Base-by-base conservation (phyloP, 2,113 vertebrate genomes). In the Lepus americanus region DNA sequence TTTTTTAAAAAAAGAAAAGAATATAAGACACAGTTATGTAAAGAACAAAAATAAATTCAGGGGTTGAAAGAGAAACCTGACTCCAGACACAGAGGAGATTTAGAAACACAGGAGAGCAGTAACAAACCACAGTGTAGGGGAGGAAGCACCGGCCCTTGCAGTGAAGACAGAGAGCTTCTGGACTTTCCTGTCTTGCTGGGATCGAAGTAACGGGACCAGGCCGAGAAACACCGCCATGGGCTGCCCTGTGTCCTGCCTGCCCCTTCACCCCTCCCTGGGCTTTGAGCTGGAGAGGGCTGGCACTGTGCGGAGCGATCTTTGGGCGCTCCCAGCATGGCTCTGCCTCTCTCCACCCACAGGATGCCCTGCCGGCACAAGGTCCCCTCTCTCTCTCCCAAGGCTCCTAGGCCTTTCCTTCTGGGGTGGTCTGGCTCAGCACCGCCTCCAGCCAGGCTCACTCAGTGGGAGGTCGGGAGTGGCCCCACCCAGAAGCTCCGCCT, bases 381-480 rank as follows among this genome's bases (percentile, higher is more conserved):
- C 64, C 4, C 17, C 11, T 88, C 53, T 39, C 11, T 11, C 53
- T 90, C 59, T 86, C 33, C 66, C 29, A 6, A 5, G 27, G 44
- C 90, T 78, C 61, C 27, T n/a, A 90, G 80, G 61, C 63, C 25
- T 49, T 78, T 84, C 67, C 39, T 94, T 20, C 72, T n/a, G 59
- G 90, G 67, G 44, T 49, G 73, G 87, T 36, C 12, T 0, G 22
- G 27, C 77, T 91, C 63, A 79, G 74, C n/a, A 22, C 31, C 51
- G n/a, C 33, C 70, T 72, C 61, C 51, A 89, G 74, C 44, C 63
- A 74, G 31, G 8, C 87, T 93, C 20, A 27, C 90, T 72, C 87
- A 33, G 53, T 94, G 95, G 94, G 90, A 94, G 90, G 85, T 97
- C 25, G 3, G 31, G 44, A 67, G 22, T 13, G 0, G 74, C 73